Percentiles rank a stretch among this genome's conserved stretches.
Evolutionary conservation across 2,888 invertebrate genomes (phyloP).

Genomic region (Caenorhabditis macrosperma): DNA sequence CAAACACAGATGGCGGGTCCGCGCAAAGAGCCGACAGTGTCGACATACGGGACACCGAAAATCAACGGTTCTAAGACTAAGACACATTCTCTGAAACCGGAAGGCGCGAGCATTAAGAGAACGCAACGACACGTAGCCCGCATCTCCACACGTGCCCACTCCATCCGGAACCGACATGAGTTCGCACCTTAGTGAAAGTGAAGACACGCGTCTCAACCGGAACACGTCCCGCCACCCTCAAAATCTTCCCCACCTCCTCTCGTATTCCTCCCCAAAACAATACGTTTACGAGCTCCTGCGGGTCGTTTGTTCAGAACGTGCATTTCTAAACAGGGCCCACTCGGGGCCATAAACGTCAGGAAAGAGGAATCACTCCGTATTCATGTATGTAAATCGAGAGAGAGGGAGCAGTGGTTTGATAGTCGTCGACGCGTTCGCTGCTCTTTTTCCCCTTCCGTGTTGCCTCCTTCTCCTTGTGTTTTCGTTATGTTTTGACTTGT

Average conservation of each 20-base stretch:
- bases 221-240: background rate
- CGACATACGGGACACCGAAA: no score
- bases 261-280: background rate
- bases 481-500: background rate
- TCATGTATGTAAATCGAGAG: conserved; percentile 3
- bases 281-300: conserved; percentile 3
- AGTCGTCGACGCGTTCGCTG: background rate
- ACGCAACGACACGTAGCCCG: background rate
- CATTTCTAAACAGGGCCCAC: background rate
- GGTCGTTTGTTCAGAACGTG: background rate
- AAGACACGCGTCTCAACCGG: background rate
- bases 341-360: background rate
- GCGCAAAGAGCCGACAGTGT: no score
- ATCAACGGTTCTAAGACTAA: no score
- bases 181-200: background rate
- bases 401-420: background rate
- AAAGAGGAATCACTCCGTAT: background rate
- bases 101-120: background rate
- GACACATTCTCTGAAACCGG: background rate
- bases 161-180: background rate
- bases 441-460: background rate
- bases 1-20: background rate
- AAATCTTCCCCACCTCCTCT: background rate
- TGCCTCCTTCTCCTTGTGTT: background rate
- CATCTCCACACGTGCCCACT: background rate